phyloP scores from a whole-genome alignment of 2,797 vertebrate genomes.

The Sebastes hubbsi region DNA sequence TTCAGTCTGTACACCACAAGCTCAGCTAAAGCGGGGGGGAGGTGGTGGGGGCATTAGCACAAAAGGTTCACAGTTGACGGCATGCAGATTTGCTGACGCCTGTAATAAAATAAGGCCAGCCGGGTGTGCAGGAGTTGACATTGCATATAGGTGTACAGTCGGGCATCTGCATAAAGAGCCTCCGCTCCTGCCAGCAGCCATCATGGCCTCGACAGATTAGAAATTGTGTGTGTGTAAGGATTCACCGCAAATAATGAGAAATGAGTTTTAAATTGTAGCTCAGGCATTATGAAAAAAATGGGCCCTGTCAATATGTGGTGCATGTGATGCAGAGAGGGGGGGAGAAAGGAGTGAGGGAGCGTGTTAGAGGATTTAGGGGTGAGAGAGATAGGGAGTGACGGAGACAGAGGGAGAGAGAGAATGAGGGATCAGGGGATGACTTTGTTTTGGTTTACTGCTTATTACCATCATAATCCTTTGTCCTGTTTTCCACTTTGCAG shows the following conservation, averaged over 20 bases:
- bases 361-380: slow-evolving; percentile 70
- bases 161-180: slow-evolving; percentile 73
- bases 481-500: slow-evolving; percentile 81
- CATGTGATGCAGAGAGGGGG: slow-evolving; percentile 52
- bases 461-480: slow-evolving; percentile 86
- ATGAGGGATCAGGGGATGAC: slow-evolving; percentile 81
- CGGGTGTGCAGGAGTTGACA: slow-evolving; percentile 78
- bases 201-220: slow-evolving; percentile 76
- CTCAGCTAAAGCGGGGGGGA: slow-evolving; percentile 41
- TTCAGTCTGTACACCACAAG: slow-evolving; percentile 47
- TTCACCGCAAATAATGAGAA: slow-evolving; percentile 83
- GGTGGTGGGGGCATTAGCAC: slow-evolving; percentile 54
- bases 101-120: slow-evolving; percentile 76
- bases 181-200: slow-evolving; percentile 68
- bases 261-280: slow-evolving; percentile 85
- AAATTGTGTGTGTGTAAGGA: slow-evolving; percentile 80
- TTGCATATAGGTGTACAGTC: slow-evolving; percentile 74
- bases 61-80: slow-evolving; percentile 73
- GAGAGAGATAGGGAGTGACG: slow-evolving; percentile 58
- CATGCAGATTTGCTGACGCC: slow-evolving; percentile 78
- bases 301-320: slow-evolving; percentile 78
- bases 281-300: slow-evolving; percentile 69
- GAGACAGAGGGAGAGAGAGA: slow-evolving; percentile 58
- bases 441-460: slow-evolving; percentile 87
- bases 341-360: slow-evolving; percentile 18